phyloP scores from a whole-genome alignment of 2,113 vertebrate species.

The Monarcha castaneiventris region DNA sequence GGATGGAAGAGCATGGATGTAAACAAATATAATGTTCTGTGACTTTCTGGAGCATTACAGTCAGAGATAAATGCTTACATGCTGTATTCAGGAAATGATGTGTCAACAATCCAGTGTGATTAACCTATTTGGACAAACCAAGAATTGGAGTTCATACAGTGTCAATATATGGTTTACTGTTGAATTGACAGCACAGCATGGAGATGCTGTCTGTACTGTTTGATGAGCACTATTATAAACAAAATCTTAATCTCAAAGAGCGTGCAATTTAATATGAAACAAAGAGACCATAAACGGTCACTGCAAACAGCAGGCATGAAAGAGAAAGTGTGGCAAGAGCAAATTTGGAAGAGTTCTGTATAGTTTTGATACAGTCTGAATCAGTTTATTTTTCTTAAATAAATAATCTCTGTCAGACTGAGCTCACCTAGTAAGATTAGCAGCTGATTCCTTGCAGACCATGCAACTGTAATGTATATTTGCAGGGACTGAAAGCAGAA shows the following conservation, averaged over 20 bases:
- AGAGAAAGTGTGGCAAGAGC: not conserved
- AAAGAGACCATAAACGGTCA: not conserved
- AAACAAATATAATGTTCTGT: not conserved
- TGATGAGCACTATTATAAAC: not conserved
- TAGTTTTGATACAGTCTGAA: not conserved
- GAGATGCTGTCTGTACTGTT: not conserved
- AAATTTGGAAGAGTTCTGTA: not conserved
- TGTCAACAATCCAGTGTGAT: not conserved
- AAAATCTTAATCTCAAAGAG: not conserved
- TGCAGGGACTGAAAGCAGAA: not conserved
- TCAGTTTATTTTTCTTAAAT: not conserved
- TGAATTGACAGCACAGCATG: not conserved
- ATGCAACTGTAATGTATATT: not conserved
- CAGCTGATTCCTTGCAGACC: not conserved
- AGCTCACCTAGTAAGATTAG: not conserved
- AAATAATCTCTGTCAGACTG: not conserved
- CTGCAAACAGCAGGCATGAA: not conserved
- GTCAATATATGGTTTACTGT: not conserved
- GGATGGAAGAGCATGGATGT: not conserved
- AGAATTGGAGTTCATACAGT: not conserved
- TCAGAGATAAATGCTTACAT: not conserved
- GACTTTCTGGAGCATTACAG: not conserved
- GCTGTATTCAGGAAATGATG: not conserved
- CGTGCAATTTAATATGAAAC: not conserved
- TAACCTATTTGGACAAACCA: not conserved